Evolutionary conservation across 1,140 invertebrate genomes (phyloP).

Genomic region (Neoseiulus cucumeris): DNA sequence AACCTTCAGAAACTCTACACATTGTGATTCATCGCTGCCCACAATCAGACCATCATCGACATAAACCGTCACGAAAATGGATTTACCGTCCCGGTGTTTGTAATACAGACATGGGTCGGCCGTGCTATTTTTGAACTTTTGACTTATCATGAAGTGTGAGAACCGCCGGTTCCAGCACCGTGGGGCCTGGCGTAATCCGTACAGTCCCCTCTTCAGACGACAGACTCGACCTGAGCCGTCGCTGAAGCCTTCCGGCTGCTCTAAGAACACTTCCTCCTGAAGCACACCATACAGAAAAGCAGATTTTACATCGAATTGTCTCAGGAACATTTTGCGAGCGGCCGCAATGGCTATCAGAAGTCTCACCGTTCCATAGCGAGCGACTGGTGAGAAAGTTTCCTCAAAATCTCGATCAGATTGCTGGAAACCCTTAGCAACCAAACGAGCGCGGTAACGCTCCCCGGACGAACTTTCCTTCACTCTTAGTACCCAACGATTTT

Average conservation of each 20-base stretch:
- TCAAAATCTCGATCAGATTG: too few species aligned
- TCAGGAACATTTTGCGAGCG: not conserved
- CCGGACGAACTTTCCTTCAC: too few species aligned
- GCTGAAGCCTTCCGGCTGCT: not conserved
- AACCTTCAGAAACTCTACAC: too few species aligned
- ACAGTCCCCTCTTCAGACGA: conserved; percentile 5
- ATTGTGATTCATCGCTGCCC: too few species aligned
- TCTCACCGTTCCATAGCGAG: too few species aligned
- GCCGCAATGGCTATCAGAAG: conserved; percentile 12
- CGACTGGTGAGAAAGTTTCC: too few species aligned
- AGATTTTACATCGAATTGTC: conserved; percentile 4
- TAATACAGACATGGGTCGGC: conserved; percentile 13
- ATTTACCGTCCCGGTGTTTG: not conserved
- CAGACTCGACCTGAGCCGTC: not conserved
- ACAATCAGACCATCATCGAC: too few species aligned
- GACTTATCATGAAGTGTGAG: not conserved
- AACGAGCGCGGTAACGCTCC: too few species aligned
- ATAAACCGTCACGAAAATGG: too few species aligned
- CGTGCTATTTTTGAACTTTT: conserved; percentile 4
- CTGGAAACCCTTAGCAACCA: too few species aligned
- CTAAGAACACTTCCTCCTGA: conserved; percentile 6
- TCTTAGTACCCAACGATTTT: too few species aligned
- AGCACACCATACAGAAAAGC: conserved; percentile 12
- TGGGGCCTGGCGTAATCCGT: conserved; percentile 10
- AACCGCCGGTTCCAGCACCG: conserved; percentile 12